A percentile compares a stretch with the other conserved stretches of the same genome.
Evolutionary conservation across 2,113 vertebrate genomes (phyloP).

Genomic region (Mesocricetus auratus): DNA sequence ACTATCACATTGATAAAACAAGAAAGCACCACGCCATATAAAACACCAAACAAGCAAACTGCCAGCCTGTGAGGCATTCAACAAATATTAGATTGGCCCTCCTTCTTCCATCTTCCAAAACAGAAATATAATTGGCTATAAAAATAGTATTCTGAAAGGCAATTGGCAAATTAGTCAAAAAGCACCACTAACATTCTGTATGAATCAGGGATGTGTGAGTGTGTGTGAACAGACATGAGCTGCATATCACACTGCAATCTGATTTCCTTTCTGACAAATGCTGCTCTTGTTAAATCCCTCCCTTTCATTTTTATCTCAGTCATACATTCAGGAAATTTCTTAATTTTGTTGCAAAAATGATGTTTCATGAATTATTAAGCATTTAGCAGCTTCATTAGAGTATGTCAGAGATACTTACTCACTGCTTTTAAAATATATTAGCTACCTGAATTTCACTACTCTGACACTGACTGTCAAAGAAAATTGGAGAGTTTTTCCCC

Average conservation of each 20-base stretch:
- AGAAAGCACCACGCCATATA: constrained; percentile 8
- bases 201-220: background rate
- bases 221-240: background rate
- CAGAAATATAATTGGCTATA: constrained; percentile 49
- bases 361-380: constrained; percentile 86
- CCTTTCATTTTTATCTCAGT: constrained; percentile 71
- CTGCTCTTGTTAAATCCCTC: constrained; percentile 47
- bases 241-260: background rate
- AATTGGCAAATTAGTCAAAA: constrained; percentile 65
- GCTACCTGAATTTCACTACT: constrained; percentile 81
- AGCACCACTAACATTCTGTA: constrained; percentile 32
- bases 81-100: constrained; percentile 9
- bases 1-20: constrained; percentile 1
- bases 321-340: constrained; percentile 63
- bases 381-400: constrained; percentile 84
- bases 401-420: constrained; percentile 78
- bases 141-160: constrained; percentile 27
- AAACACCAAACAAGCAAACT: background rate
- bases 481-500: constrained; percentile 69
- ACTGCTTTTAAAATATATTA: constrained; percentile 87
- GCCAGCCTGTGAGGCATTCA: background rate
- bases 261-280: constrained; percentile 5
- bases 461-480: constrained; percentile 80
- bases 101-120: background rate
- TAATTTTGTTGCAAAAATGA: constrained; percentile 81